Evolutionary conservation across 2,113 vertebrate genomes (phyloP), one percentile per base, ranked within the genome.

Genomic region (Ovibos moschatus): DNA sequence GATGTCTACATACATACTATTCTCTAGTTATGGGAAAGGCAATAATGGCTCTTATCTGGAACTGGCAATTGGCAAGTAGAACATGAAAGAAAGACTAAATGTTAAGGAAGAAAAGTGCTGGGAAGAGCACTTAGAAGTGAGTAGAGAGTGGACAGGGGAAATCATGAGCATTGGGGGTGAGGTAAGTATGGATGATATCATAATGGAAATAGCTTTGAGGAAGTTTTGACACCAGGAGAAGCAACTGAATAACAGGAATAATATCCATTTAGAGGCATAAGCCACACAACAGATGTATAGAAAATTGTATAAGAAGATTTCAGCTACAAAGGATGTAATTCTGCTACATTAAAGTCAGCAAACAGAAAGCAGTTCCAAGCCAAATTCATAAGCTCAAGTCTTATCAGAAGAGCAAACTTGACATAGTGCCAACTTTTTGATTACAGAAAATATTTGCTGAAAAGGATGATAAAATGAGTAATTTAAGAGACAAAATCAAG

Each of bases 351-450:
- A 58, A 6, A 96, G 33, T 81, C 67, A 95, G 60, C 47, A 96
- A 92, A 95, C 76, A 64, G 53, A 85, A 91, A 97, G 58, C 82
- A 88, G 19, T 93, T 93, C 71, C 87, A 96, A 96, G 58, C 55
- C 60, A 95, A 82, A 89, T 94, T 96, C 30, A 30, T 97, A 88
- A 53, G 58, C n/a, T 96, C 43, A 47, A 28, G 51, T 89, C 82
- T 84, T 55, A 58, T 67, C 12, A 90, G 53, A 84, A 81, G 45
- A 96, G 30, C 27, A 78, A 88, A 78, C 17, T 47, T 94, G 28
- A 89, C 67, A 40, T 5, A 51, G 30, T 85, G 89, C 47, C 89
- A 81, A 96, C 17, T 64, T 92, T 86, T 93, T 94, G 30, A 81
- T 90, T 45, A 92, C 13, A 85, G n/a, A 57, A 90, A 78, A 23